Evolutionary conservation across 2,888 invertebrate species (phyloP).

Genomic region (Apamea sordens): DNA sequence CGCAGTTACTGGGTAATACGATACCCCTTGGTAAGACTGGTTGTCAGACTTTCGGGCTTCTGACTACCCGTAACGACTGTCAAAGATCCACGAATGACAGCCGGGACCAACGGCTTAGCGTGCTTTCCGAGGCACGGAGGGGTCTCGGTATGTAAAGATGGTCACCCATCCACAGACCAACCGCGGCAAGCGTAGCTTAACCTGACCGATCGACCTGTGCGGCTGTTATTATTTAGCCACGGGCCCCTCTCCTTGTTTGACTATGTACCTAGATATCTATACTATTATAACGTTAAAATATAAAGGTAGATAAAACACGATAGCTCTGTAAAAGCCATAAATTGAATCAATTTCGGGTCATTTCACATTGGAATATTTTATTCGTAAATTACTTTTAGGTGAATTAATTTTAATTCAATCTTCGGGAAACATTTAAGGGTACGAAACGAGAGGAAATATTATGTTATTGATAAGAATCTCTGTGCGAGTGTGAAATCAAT

Average conservation of each 20-base stretch:
- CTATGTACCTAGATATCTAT: neutral
- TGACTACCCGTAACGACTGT: too few species aligned
- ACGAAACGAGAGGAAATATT: slow-evolving; percentile 51
- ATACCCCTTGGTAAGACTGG: too few species aligned
- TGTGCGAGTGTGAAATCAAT: slow-evolving; percentile 48
- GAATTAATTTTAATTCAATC: slow-evolving; percentile 56
- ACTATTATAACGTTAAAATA: neutral
- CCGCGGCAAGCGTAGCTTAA: too few species aligned
- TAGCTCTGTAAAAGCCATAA: slow-evolving; percentile 27
- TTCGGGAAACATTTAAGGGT: slow-evolving; percentile 46
- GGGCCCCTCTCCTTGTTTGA: neutral
- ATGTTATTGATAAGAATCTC: slow-evolving; percentile 53
- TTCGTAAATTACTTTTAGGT: slow-evolving; percentile 52
- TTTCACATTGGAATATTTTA: slow-evolving; percentile 47
- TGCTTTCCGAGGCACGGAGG: too few species aligned
- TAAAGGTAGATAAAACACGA: neutral
- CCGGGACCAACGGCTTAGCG: too few species aligned
- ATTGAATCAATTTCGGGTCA: slow-evolving; percentile 47
- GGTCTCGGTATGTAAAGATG: too few species aligned
- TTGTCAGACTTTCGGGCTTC: too few species aligned
- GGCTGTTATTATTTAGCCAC: too few species aligned
- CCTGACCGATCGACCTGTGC: too few species aligned
- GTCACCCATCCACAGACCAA: too few species aligned
- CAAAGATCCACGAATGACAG: too few species aligned
- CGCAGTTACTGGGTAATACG: too few species aligned